A percentile compares a stretch with the other conserved stretches of the same genome.
Conservation (phyloP, 2,113 vertebrate species). For the Microcebus ravelobensis region DNA sequence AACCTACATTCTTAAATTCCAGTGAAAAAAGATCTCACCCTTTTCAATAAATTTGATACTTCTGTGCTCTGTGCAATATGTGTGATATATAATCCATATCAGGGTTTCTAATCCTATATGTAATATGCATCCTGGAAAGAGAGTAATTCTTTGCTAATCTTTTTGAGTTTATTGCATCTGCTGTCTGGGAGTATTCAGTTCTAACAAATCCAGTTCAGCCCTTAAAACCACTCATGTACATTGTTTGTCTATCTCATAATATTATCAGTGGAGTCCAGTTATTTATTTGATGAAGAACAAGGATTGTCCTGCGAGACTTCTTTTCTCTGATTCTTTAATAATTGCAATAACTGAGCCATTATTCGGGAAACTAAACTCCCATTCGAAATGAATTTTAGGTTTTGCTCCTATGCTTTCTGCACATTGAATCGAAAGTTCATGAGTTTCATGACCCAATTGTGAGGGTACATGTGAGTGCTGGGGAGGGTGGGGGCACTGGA, state of each 20-base stretch:
- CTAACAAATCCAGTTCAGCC: conserved; percentile 71
- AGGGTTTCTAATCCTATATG: conserved; percentile 66
- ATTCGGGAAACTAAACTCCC: conserved; percentile 51
- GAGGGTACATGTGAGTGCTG: not conserved
- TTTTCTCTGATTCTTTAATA: conserved; percentile 36
- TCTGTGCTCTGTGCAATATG: conserved; percentile 50
- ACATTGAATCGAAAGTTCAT: conserved; percentile 48
- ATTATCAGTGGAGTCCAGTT: conserved; percentile 27
- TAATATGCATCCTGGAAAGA: conserved; percentile 72
- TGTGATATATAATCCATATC: conserved; percentile 71
- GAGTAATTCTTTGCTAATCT: conserved; percentile 76
- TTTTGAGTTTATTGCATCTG: conserved; percentile 70
- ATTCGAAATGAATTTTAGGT: conserved; percentile 54
- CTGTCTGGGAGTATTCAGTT: conserved; percentile 66
- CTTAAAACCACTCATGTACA: conserved; percentile 27
- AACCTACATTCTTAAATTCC: conserved; percentile 71
- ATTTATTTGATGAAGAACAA: conserved; percentile 57
- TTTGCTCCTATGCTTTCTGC: conserved; percentile 48
- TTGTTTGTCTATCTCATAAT: conserved; percentile 8
- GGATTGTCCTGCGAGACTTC: not conserved
- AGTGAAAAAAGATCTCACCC: conserved; percentile 58
- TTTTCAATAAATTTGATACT: conserved; percentile 68
- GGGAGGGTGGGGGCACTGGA: not conserved
- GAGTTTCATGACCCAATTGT: conserved; percentile 10
- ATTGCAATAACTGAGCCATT: conserved; percentile 38